Evolutionary conservation across 1,140 invertebrate species (phyloP), one percentile per base, ranked within the genome.

Genomic region (Calliopsis andreniformis): DNA sequence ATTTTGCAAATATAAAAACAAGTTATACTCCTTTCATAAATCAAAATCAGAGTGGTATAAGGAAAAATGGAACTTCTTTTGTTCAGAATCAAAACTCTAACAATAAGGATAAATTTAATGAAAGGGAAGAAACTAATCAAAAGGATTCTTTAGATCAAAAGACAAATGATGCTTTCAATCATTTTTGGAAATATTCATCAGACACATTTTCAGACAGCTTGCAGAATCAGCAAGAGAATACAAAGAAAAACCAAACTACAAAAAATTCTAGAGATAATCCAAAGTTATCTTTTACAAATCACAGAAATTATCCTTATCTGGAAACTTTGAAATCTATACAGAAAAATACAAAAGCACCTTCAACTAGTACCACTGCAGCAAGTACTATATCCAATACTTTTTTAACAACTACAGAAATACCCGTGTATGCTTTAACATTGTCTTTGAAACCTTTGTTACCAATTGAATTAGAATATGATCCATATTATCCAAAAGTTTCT

Each of bases 301-400:
- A 76, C 61, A 80, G 69, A 18, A 81, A 89, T 68, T 82, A 84
- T 72, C 84, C 88, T 0, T 88, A 89, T 23, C 69, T 68, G 4
- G 84, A 87, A 42, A 88, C 87, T 0, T 59, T 89, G 2, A 84
- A 80, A 25, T 88, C 88, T 10, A 88, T 89, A 35, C 89, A 89
- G 30, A 79, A 72, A 7, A 79, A 66, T 18, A 32, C 64, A 16
- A 71, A 42, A 53, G 14, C 61, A 32, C 14, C 55, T 23, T 20
- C 12, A 3, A 67, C n/a, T 32, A 43, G 25, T 35, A 30, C 8
- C 16, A 25, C 16, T 32, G n/a, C n/a, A n/a, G n/a, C n/a, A n/a
- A 28, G 16, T 18, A 20, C 1, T 14, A 18, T 67, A 23, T n/a
- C 63, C 3, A 72, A 10, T 25, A 58, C 35, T 18, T 7, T 5